Evolutionary conservation across 2,113 vertebrate species (phyloP).

Genomic region (Agapornis roseicollis): DNA sequence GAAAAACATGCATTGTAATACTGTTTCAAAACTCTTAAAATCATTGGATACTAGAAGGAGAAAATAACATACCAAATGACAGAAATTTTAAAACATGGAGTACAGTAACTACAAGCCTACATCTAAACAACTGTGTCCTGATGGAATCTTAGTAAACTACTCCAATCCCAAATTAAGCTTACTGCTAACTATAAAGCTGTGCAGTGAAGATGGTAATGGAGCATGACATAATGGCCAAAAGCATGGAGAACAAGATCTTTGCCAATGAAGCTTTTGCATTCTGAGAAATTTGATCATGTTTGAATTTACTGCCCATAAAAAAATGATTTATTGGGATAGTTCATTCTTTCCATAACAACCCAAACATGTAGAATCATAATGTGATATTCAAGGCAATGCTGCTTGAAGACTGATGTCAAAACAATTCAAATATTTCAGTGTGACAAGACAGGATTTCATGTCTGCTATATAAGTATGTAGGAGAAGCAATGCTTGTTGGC

Average conservation of each 20-base stretch:
- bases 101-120: neutral
- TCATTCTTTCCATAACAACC: conserved; percentile 15
- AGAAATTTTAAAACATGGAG: neutral
- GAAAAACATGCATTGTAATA: neutral
- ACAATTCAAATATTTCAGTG: neutral
- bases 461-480: neutral
- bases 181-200: neutral
- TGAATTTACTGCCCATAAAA: conserved; percentile 49
- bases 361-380: conserved; percentile 20
- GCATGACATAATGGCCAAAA: conserved; percentile 23
- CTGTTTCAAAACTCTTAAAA: neutral
- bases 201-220: conserved; percentile 7
- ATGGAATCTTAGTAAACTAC: neutral
- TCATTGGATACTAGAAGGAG: neutral
- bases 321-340: conserved; percentile 21
- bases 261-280: conserved; percentile 16
- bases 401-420: neutral
- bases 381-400: neutral
- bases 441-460: neutral
- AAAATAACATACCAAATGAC: neutral
- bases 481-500: neutral
- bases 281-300: conserved; percentile 19
- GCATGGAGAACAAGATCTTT: conserved; percentile 28
- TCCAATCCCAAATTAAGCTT: neutral
- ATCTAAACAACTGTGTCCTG: neutral